Evolutionary conservation across 2,888 invertebrate genomes (phyloP).

Genomic region (Dynastes hyllus): DNA sequence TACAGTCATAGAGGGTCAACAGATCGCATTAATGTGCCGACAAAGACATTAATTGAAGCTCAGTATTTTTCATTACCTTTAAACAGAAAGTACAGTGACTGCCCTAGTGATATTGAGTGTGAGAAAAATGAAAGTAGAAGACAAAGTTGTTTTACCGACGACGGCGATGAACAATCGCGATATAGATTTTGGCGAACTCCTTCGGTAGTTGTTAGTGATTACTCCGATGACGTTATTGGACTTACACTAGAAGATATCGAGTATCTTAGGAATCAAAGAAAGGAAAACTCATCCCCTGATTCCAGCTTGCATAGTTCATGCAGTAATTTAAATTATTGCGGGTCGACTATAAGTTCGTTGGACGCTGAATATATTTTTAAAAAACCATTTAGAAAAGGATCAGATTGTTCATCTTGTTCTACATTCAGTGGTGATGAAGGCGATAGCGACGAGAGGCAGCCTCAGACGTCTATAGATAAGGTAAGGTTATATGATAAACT

Average conservation of each 20-base stretch:
- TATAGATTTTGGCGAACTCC: slow-evolving; percentile 84
- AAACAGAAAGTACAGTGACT: slow-evolving; percentile 71
- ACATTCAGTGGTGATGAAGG: slow-evolving; percentile 84
- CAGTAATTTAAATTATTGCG: slow-evolving; percentile 76
- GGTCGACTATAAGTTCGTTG: slow-evolving; percentile 74
- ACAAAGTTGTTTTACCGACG: slow-evolving; percentile 73
- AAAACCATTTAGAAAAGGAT: slow-evolving; percentile 79
- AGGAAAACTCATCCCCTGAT: slow-evolving; percentile 71
- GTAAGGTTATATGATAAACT: slow-evolving; percentile 26
- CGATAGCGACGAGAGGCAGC: slow-evolving; percentile 66
- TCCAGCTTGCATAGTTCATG: slow-evolving; percentile 76
- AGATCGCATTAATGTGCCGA: slow-evolving; percentile 68
- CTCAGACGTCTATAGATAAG: slow-evolving; percentile 40
- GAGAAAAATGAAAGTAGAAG: slow-evolving; percentile 68
- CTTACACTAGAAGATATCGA: slow-evolving; percentile 77
- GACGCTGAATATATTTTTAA: slow-evolving; percentile 73
- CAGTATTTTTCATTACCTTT: slow-evolving; percentile 73
- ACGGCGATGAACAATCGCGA: slow-evolving; percentile 70
- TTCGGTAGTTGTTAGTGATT: slow-evolving; percentile 91
- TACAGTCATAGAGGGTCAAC: slow-evolving; percentile 68
- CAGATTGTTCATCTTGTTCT: slow-evolving; percentile 85
- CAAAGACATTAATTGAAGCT: slow-evolving; percentile 75
- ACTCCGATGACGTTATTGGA: slow-evolving; percentile 82
- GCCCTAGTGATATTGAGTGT: slow-evolving; percentile 69
- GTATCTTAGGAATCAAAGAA: slow-evolving; percentile 73